These are phyloP conservation scores for Tetragonula clypearis DNA, from an alignment of 1,140 invertebrate species.

Conservation along the genomic window DNA sequence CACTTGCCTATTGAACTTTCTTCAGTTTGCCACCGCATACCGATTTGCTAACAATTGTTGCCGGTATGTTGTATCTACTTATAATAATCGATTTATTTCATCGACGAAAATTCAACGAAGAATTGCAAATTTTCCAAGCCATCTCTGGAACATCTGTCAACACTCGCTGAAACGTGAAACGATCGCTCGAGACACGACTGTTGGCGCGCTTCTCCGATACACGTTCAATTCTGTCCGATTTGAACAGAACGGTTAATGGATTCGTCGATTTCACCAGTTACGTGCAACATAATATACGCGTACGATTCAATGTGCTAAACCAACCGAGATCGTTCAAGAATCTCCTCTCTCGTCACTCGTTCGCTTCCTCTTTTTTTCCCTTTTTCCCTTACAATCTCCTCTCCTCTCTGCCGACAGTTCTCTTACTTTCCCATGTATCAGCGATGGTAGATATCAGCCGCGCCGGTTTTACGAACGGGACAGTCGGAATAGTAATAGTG, in stretches of 20 bases:
- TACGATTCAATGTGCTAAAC: neutral
- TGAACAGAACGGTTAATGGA: neutral
- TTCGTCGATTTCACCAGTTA: neutral
- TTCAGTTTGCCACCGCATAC: too few species aligned
- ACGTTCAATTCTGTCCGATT: neutral
- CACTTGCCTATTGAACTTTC: too few species aligned
- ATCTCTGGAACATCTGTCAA: neutral
- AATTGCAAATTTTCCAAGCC: neutral
- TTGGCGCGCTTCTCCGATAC: neutral
- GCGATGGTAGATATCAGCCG: slow-evolving; percentile 21
- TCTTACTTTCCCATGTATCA: slow-evolving; percentile 16
- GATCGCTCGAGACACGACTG: neutral
- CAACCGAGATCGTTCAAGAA: neutral
- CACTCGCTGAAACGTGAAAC: neutral
- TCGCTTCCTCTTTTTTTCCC: neutral
- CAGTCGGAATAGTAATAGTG: slow-evolving; percentile 43
- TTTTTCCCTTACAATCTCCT: neutral
- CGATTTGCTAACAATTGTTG: too few species aligned
- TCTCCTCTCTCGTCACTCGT: neutral
- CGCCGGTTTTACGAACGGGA: slow-evolving; percentile 32
- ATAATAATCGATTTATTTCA: too few species aligned
- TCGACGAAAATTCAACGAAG: neutral
- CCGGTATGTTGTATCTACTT: too few species aligned
- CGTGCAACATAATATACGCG: neutral
- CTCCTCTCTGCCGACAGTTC: neutral